Base-by-base conservation (phyloP, 2,888 invertebrate genomes). In the Scaptomyza caliginosa region DNA sequence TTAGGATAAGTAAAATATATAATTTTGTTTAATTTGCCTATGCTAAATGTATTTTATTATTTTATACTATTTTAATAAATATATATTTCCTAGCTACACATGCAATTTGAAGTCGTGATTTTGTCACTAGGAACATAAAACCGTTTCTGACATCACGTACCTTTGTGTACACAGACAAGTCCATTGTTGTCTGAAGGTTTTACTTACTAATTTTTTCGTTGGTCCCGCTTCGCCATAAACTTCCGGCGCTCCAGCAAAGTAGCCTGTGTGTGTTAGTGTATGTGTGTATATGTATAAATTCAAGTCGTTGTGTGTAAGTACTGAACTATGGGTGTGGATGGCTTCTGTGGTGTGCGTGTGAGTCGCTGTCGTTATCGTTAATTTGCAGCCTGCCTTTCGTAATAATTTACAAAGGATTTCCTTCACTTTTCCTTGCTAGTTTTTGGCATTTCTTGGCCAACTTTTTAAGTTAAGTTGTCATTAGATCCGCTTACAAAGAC, bases 331-430 rank as follows among this genome's bases (percentile, higher is more conserved):
- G 17, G 52, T 54, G 36, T 51, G 55, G 38, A 51, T 32, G 54
- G 24, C 40, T 50, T 5, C 38, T 49, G 36, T 30, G 43, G 23
- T 62, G 38, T 46, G 68, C 40, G 38, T 62, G 45, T 67, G 67
- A 66, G 76, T 49, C 49, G 52, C 63, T 60, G 72, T 59, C 74
- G 83, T 82, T 82, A 82, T 82, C 81, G 77, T 82, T 82, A 83
- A 82, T 82, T 82, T 82, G 83, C 81, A 82, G 81, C 72, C 78
- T 63, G 71, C 74, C 77, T 72, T 82, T 74, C 62, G 83, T 65
- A 81, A 82, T 82, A 83, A 78, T 78, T 82, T 82, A 82, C 65
- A 72, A 67, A 77, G 81, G 72, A 76, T 72, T 70, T 77, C 60
- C 65, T 62, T 58, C 49, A 58, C 55, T 42, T 67, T 68, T 66